Percentiles rank a stretch among this genome's conserved stretches.
These are phyloP conservation scores for Tachystola acroxantha DNA, from an alignment of 2,888 invertebrate genomes.

Conservation along the genomic window DNA sequence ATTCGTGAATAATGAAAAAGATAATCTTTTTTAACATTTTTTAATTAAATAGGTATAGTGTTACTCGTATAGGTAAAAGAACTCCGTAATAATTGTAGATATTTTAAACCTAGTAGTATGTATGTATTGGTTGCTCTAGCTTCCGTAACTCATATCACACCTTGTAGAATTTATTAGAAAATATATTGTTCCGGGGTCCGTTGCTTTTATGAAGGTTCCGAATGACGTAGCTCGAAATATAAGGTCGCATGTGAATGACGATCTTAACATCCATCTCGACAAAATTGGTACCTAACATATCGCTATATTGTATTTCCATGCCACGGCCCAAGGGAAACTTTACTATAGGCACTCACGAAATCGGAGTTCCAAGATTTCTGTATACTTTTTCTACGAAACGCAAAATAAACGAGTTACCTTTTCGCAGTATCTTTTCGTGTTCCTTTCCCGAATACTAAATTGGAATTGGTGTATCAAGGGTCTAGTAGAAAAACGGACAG, in stretches of 20 bases:
- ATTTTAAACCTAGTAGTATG: too few relatives aligned
- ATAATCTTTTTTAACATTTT: too few relatives aligned
- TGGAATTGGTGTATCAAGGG: background rate
- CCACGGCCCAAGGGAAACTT: background rate
- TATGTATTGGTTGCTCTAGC: too few relatives aligned
- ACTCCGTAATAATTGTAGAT: too few relatives aligned
- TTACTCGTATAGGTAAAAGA: too few relatives aligned
- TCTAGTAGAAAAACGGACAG: background rate
- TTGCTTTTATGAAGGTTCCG: conserved; percentile 15
- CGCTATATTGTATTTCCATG: background rate
- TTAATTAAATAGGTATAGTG: too few relatives aligned
- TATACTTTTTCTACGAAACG: background rate
- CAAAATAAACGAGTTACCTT: background rate
- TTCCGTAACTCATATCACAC: conserved; percentile 13
- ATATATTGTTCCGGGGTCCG: conserved; percentile 16
- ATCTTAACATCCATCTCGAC: conserved; percentile 14
- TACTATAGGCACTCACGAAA: background rate
- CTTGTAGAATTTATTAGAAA: conserved; percentile 25
- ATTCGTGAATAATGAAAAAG: too few relatives aligned
- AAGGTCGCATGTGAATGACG: conserved; percentile 24
- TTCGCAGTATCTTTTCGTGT: background rate
- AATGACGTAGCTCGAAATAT: conserved; percentile 16
- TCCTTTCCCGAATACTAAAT: background rate
- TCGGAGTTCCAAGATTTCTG: background rate
- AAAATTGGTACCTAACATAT: conserved; percentile 2